phyloP scores from a whole-genome alignment of 2,113 vertebrate species.

The Lota lota region DNA sequence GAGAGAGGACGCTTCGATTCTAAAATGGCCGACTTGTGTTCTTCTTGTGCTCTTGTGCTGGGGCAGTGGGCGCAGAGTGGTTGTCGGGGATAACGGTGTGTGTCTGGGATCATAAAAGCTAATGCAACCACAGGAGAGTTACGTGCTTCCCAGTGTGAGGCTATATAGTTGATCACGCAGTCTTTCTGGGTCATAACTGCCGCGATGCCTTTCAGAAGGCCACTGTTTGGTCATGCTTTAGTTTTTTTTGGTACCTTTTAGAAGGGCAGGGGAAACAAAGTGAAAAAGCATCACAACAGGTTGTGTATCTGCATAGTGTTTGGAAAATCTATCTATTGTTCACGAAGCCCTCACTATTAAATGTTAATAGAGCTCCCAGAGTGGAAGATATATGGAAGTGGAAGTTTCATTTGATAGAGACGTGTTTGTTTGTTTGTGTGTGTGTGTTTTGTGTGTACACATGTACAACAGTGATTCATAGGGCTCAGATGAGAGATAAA shows the following conservation, averaged over 20 bases:
- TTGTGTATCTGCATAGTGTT: neutral
- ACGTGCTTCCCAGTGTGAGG: slow-evolving; percentile 14
- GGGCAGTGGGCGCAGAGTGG: neutral
- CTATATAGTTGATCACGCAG: no score
- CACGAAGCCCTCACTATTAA: slow-evolving; percentile 54
- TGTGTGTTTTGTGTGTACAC: slow-evolving; percentile 8
- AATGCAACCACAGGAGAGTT: slow-evolving; percentile 36
- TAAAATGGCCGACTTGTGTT: no score
- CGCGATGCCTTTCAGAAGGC: slow-evolving; percentile 40
- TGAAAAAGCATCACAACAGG: slow-evolving; percentile 13
- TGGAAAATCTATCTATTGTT: slow-evolving; percentile 49
- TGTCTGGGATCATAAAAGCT: slow-evolving; percentile 37
- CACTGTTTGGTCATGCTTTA: no score
- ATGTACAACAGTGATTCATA: neutral
- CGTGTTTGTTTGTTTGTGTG: neutral
- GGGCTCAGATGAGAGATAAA: neutral
- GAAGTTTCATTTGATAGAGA: slow-evolving; percentile 42
- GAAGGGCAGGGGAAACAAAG: slow-evolving; percentile 12
- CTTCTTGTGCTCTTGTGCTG: no score
- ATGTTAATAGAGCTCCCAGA: slow-evolving; percentile 60
- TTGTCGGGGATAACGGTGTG: neutral
- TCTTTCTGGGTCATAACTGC: slow-evolving; percentile 20
- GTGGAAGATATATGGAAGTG: slow-evolving; percentile 28
- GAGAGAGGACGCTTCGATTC: no score
- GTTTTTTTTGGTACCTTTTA: no score